A percentile compares a stretch with the other conserved stretches of the same genome.
These are phyloP conservation scores for Geotrypetes seraphini DNA, from an alignment of 2,797 vertebrate genomes.

Conservation along the genomic window DNA sequence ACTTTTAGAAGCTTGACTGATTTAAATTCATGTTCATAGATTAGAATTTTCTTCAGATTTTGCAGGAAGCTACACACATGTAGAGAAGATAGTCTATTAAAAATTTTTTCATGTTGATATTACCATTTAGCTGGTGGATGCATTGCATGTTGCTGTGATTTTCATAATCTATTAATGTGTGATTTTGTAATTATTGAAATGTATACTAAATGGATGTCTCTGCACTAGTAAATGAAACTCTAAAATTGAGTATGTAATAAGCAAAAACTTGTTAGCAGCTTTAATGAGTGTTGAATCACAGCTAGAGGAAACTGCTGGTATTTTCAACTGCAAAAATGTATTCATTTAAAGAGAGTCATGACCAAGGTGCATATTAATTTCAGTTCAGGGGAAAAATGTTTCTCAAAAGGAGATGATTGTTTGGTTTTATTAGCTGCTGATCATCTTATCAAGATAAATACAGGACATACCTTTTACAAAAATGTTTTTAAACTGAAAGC, in stretches of 20 bases:
- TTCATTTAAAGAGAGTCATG: constrained; percentile 16
- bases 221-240: constrained; percentile 22
- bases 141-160: too few species aligned
- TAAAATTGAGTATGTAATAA: constrained; percentile 26
- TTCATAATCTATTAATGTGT: too few species aligned
- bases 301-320: constrained; percentile 17
- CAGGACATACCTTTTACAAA: too few species aligned
- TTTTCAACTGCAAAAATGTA: constrained; percentile 23
- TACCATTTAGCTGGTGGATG: too few species aligned
- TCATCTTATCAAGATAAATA: neutral
- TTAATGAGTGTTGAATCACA: constrained; percentile 30
- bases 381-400: constrained; percentile 14
- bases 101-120: too few species aligned
- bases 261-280: constrained; percentile 27
- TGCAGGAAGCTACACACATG: too few species aligned
- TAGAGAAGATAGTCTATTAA: too few species aligned
- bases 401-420: constrained; percentile 1
- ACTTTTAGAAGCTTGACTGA: too few species aligned
- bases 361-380: constrained; percentile 16
- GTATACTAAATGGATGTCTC: constrained; percentile 20
- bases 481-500: too few species aligned
- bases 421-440: constrained; percentile 2
- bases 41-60: too few species aligned
- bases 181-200: constrained; percentile 25
- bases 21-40: too few species aligned